Evolutionary conservation across 2,113 vertebrate species (phyloP), one percentile per base, ranked within the genome.

Genomic region (Scomber japonicus): DNA sequence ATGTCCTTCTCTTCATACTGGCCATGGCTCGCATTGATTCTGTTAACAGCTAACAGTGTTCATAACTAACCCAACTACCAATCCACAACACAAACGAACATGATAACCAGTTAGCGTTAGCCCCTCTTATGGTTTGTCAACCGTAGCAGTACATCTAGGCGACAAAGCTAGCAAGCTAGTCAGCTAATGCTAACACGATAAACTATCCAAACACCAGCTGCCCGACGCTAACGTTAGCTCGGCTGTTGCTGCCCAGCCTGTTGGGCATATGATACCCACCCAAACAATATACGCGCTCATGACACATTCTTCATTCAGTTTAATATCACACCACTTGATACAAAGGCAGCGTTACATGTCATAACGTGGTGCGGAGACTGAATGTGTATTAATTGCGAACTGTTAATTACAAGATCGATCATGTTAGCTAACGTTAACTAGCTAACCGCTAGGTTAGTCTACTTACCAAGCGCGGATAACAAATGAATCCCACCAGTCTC

Each of bases 301-400:
- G n/a, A 15, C 13, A 12, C 8, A 17, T 92, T 90, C 94, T 92
- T 94, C 93, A 87, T 13, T 72, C 89, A 91, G 80, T 71, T 84
- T 83, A 72, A 86, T 90, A 83, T 91, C 87, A 71, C 83, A 92
- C 91, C 90, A 91, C 90, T 91, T 90, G 78, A 95, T 87, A 90
- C 92, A 95, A 93, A 95, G 92, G 89, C 92, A 94, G 89, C 89
- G 94, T 93, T 93, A 93, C 89, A 91, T 94, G 86, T 16, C 6
- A 21, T 4, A 17, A 3, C 11, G 61, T 72, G 30, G 48, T 24
- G 17, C 4, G 13, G 62, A 21, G 12, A 66, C 17, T 5, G 55
- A 75, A 3, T 63, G 30, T 17, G 27, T 31, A 35, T 12, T 16
- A 57, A 93, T 75, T 81, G 90, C 85, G 85, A 65, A 40, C 8